Percentiles rank a stretch among this genome's conserved stretches.
These are phyloP conservation scores for Picus viridis DNA, from an alignment of 2,797 vertebrate genomes.

Conservation along the genomic window DNA sequence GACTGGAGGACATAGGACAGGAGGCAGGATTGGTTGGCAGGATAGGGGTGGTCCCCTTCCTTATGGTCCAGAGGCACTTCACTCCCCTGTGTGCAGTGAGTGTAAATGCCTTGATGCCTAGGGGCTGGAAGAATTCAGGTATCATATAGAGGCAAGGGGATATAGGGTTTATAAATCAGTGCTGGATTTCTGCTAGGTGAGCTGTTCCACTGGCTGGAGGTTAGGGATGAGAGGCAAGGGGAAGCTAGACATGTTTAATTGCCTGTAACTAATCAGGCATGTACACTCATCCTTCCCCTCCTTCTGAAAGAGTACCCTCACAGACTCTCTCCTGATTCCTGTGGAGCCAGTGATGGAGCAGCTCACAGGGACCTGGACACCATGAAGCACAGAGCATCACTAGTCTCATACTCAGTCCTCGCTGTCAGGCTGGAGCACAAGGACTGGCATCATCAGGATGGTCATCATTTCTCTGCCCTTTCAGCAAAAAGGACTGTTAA, in stretches of 20 bases:
- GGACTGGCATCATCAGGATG: neutral
- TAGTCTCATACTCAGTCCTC: neutral
- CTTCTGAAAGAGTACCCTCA: constrained; percentile 23
- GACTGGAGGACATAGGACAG: accelerated
- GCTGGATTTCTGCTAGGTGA: neutral
- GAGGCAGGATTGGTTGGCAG: accelerated
- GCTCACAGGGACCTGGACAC: accelerated
- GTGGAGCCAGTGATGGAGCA: neutral
- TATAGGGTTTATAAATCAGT: neutral
- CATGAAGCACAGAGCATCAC: neutral
- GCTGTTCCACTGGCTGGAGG: constrained; percentile 52
- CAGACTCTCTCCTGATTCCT: neutral
- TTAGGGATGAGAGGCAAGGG: constrained; percentile 64
- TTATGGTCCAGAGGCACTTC: neutral
- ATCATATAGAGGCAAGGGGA: neutral
- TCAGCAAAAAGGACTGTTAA: neutral
- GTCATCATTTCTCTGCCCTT: neutral
- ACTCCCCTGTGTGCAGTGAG: neutral
- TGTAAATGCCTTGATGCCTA: neutral
- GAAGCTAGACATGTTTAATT: constrained; percentile 59
- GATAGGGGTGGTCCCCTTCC: neutral
- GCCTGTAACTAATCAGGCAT: constrained; percentile 66
- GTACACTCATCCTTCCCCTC: constrained; percentile 54
- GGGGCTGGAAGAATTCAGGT: neutral
- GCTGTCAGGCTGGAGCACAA: neutral